phyloP scores from a whole-genome alignment of 2,888 invertebrate genomes.

The Parnassius mnemosyne region DNA sequence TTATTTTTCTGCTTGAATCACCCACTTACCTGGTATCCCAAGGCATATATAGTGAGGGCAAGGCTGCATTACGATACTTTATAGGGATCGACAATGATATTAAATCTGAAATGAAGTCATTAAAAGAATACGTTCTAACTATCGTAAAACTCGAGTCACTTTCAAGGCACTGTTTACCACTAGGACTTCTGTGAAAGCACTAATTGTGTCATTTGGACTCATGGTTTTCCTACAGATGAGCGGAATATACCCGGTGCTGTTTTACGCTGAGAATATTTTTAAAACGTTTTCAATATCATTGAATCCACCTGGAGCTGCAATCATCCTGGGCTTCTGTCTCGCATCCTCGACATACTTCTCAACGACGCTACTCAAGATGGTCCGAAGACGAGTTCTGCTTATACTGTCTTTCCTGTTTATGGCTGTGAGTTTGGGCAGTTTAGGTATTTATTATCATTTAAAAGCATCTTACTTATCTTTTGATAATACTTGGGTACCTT shows the following conservation, averaged over 20 bases:
- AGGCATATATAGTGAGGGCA: slow-evolving; percentile 79
- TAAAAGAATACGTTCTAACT: slow-evolving; percentile 72
- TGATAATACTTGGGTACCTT: slow-evolving; percentile 75
- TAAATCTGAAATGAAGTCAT: slow-evolving; percentile 75
- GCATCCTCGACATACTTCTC: slow-evolving; percentile 80
- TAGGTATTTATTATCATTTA: slow-evolving; percentile 74
- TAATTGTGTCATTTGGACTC: slow-evolving; percentile 78
- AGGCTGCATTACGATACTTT: slow-evolving; percentile 81
- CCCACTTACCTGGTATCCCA: slow-evolving; percentile 82
- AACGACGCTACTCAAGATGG: slow-evolving; percentile 79
- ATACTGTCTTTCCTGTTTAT: slow-evolving; percentile 81
- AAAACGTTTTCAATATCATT: slow-evolving; percentile 64
- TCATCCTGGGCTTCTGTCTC: slow-evolving; percentile 82
- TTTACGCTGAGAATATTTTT: slow-evolving; percentile 81
- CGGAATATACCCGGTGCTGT: slow-evolving; percentile 82
- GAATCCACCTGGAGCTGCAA: slow-evolving; percentile 66
- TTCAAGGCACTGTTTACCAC: slow-evolving; percentile 68
- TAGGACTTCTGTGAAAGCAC: slow-evolving; percentile 65
- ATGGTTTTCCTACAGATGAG: slow-evolving; percentile 84
- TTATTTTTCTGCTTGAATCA: slow-evolving; percentile 86
- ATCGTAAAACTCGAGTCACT: slow-evolving; percentile 63
- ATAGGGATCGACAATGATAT: slow-evolving; percentile 81
- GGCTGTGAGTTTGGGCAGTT: slow-evolving; percentile 72
- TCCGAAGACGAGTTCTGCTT: slow-evolving; percentile 82
- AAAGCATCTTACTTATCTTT: slow-evolving; percentile 45